Conservation (phyloP, 2,888 invertebrate species). For the Amblyjoppa fuscipennis region DNA sequence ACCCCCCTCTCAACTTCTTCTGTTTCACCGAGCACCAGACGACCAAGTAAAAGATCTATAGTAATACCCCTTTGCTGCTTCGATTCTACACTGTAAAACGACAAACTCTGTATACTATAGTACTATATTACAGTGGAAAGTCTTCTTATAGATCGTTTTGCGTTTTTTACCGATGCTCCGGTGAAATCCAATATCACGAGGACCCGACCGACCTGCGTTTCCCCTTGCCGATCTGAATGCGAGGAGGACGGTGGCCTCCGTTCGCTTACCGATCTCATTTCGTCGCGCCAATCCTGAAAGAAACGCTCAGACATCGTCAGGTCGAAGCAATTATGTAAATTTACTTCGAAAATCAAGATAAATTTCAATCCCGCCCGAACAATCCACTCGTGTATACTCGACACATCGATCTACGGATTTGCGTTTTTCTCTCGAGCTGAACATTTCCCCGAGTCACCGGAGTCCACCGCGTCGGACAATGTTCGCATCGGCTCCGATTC, state of each 20-base stretch:
- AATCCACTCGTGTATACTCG: background rate
- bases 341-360: slow-evolving; percentile 77
- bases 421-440: slow-evolving; percentile 11
- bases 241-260: slow-evolving; percentile 5
- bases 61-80: slow-evolving; percentile 41
- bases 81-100: slow-evolving; percentile 71
- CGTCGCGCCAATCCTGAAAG: slow-evolving; percentile 38
- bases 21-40: slow-evolving; percentile 23
- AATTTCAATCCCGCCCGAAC: slow-evolving; percentile 74
- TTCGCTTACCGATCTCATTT: slow-evolving; percentile 24
- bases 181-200: slow-evolving; percentile 75
- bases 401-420: background rate
- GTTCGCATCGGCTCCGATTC: background rate
- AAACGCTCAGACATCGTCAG: slow-evolving; percentile 69
- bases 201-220: slow-evolving; percentile 35
- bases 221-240: slow-evolving; percentile 27
- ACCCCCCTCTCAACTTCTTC: slow-evolving; percentile 23
- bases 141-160: slow-evolving; percentile 68
- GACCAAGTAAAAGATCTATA: slow-evolving; percentile 29
- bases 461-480: background rate
- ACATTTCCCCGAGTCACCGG: background rate
- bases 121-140: slow-evolving; percentile 26
- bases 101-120: slow-evolving; percentile 70
- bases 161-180: slow-evolving; percentile 57
- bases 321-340: slow-evolving; percentile 81